These are phyloP conservation scores for Drosophila rufa DNA, from an alignment of 1,140 invertebrate species.

Conservation along the genomic window DNA sequence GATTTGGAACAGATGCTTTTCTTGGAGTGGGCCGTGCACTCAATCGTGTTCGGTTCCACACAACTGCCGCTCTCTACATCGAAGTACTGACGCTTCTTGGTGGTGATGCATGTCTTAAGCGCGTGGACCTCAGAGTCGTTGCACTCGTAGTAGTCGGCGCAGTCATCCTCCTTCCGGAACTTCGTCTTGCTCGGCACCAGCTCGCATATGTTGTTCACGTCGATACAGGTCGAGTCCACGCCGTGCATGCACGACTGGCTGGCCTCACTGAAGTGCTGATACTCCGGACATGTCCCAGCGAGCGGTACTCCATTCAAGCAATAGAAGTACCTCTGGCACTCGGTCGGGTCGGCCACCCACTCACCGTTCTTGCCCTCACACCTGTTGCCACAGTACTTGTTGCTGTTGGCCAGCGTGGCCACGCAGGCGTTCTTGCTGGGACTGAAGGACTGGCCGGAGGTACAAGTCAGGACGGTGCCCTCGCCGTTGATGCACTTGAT, in stretches of 20 bases:
- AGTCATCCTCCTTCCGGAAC: slow-evolving; percentile 65
- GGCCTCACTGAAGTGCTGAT: slow-evolving; percentile 62
- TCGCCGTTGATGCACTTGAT: slow-evolving; percentile 49
- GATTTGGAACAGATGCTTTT: slow-evolving; percentile 6
- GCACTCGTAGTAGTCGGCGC: slow-evolving; percentile 66
- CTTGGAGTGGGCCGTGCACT: slow-evolving; percentile 59
- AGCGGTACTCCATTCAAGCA: slow-evolving; percentile 46
- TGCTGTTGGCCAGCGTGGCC: slow-evolving; percentile 17
- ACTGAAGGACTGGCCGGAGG: slow-evolving; percentile 35
- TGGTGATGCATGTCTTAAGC: slow-evolving; percentile 17
- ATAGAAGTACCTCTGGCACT: slow-evolving; percentile 65
- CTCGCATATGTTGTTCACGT: slow-evolving; percentile 71
- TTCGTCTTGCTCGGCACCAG: slow-evolving; percentile 49
- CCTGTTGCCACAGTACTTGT: slow-evolving; percentile 55
- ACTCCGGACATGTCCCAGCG: slow-evolving; percentile 32
- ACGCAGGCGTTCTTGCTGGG: slow-evolving; percentile 39
- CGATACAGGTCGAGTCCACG: slow-evolving; percentile 55
- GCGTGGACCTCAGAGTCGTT: slow-evolving; percentile 26
- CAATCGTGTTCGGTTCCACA: slow-evolving; percentile 22
- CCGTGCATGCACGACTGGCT: slow-evolving; percentile 50
- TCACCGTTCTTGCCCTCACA: slow-evolving; percentile 53
- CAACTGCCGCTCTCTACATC: slow-evolving; percentile 53
- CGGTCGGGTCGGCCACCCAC: slow-evolving; percentile 68
- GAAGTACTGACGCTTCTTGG: slow-evolving; percentile 43
- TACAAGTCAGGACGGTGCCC: slow-evolving; percentile 37